These are phyloP conservation scores for Agrochola litura DNA, from an alignment of 2,888 invertebrate species.

Conservation along the genomic window DNA sequence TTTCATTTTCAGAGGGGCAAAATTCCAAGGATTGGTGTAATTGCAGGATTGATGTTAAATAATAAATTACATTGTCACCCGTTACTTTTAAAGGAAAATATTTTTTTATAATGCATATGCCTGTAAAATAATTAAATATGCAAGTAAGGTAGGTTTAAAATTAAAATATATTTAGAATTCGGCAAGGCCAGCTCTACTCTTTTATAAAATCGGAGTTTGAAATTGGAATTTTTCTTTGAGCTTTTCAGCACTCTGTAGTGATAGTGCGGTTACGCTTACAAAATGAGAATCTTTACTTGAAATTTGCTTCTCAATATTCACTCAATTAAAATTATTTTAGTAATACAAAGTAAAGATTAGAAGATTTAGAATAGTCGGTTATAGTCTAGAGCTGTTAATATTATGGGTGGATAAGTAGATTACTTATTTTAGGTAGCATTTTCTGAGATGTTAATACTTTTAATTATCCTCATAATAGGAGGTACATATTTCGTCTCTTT, in stretches of 20 bases:
- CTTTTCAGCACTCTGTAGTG: background rate
- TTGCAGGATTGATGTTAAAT: slow-evolving; percentile 14
- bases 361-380: background rate
- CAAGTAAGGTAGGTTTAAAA: slow-evolving; percentile 3
- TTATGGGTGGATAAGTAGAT: background rate
- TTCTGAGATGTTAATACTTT: background rate
- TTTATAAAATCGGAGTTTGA: background rate
- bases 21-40: background rate
- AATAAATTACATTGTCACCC: background rate
- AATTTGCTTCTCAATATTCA: background rate
- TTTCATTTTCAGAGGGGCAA: slow-evolving; percentile 1
- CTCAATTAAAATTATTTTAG: background rate
- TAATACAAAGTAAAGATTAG: background rate
- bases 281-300: slow-evolving; percentile 1
- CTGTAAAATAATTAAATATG: background rate
- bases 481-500: background rate
- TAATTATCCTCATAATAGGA: background rate
- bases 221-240: background rate
- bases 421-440: background rate
- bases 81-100: background rate
- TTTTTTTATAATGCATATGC: background rate
- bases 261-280: background rate
- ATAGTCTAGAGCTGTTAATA: background rate
- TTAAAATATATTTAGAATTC: background rate
- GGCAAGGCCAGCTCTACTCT: background rate